Base-by-base conservation (phyloP, 1,140 invertebrate species). In the Drosophila trapezifrons region DNA sequence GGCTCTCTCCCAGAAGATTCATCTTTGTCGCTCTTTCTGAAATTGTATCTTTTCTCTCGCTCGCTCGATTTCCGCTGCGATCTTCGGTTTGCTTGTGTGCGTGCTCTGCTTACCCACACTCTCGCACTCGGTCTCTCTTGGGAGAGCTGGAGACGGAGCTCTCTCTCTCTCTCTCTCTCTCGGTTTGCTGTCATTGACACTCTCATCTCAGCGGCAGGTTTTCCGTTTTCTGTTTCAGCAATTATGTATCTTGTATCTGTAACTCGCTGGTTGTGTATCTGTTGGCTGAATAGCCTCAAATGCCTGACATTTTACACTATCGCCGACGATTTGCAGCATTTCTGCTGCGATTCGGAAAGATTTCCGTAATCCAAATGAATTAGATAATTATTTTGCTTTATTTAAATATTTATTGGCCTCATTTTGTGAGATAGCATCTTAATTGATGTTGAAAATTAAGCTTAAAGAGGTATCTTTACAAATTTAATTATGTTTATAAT, bases 231-330 rank as follows among this genome's bases (percentile, higher is more conserved):
- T 70, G 66, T 72, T 71, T 60, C 63, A 76, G 64, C 79, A 87
- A 89, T 89, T 87, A 89, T 87, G 84, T 87, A 89, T 89, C 84
- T 89, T 83, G 79, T 86, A 86, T 87, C 79, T 87, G 76, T 62
- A 82, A 78, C 71, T 83, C 70, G 76, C 76, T 70, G 59, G 72
- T 60, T 86, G 81, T 85, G 81, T 84, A 84, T 76, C 81, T 85
- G 77, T 67, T 87, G 55, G 32, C 35, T 64, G 32, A 58, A 55
- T 51, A 73, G 62, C 58, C 47, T 76, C 71, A 73, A 89, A 89
- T 87, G 76, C 63, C 70, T 75, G 84, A 89, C 80, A 87, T 84
- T 83, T 87, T 80, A 71, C 85, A 51, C 80, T 65, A 78, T 71
- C 66, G 80, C 78, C 59, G 58, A 70, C 55, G 54, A 78, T 85